phyloP scores from a whole-genome alignment of 2,113 vertebrate genomes.

The Tauraco erythrolophus region DNA sequence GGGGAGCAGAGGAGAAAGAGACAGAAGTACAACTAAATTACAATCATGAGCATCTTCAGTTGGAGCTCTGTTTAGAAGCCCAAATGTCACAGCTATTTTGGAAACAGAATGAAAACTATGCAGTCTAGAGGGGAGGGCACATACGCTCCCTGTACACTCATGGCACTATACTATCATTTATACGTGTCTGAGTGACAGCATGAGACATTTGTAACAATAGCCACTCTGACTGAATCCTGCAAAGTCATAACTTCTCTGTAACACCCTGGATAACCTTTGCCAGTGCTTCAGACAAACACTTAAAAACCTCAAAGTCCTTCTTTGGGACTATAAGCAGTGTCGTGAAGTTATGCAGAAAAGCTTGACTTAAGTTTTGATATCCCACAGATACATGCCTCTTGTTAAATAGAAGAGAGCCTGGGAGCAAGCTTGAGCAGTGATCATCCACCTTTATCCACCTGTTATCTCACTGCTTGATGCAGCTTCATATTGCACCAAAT shows the following conservation, averaged over 20 bases:
- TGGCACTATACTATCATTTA: background rate
- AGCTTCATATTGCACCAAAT: background rate
- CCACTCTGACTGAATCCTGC: background rate
- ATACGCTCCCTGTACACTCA: background rate
- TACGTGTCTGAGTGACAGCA: background rate
- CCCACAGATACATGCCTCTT: background rate
- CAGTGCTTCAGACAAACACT: background rate
- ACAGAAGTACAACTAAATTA: background rate
- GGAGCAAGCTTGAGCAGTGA: background rate
- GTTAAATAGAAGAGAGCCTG: background rate
- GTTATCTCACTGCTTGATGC: background rate
- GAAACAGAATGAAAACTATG: background rate
- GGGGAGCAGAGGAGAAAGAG: background rate
- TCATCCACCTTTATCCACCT: background rate
- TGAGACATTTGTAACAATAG: background rate
- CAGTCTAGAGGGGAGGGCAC: background rate
- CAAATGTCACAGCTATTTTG: constrained; percentile 32
- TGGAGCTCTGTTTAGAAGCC: background rate
- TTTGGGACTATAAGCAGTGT: background rate
- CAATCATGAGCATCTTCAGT: background rate
- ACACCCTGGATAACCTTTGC: background rate
- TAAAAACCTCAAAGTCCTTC: background rate
- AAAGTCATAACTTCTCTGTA: background rate
- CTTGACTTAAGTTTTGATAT: background rate
- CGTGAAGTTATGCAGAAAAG: background rate